Base-by-base conservation (phyloP, 2,888 invertebrate genomes). In the Griposia aprilina region DNA sequence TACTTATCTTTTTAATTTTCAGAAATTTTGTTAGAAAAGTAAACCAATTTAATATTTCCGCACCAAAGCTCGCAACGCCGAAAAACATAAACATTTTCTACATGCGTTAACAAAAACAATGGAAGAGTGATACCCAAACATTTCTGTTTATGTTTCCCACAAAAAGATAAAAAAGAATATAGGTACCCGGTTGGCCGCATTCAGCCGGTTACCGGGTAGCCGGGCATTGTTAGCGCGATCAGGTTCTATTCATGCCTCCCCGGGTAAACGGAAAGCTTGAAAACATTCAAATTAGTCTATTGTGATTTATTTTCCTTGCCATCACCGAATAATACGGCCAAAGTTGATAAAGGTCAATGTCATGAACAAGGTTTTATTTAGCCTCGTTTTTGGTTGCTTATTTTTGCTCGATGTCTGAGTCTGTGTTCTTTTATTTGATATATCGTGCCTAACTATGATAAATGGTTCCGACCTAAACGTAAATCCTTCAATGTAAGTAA, bases 281-380 rank as follows among this genome's bases (percentile, higher is more conserved):
- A 94, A 95, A 95, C 94, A 95, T 95, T 94, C 93, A 95, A 96
- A 96, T 96, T 95, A 94, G 93, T 93, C 93, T 91, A 94, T 94
- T 95, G 94, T 95, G 93, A 92, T 93, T 93, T 93, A 92, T 94
- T 94, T 94, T 94, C 94, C 92, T 93, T 93, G 90, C 91, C 88
- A 88, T 87, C 89, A 90, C 89, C 90, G 91, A 91, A 92, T 91
- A 92, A 92, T 91, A 91, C 90, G 90, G 84, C 84, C 85, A 87
- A 87, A 90, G 89, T 89, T 90, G 89, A 90, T 87, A 85, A 90
- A 92, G 93, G 92, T 92, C 92, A 93, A 91, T 92, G 91, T 92
- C 91, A 90, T 69, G 69, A 81, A 77, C 85, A 72, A 68, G 80
- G 72, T 69, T 80, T 76, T 41, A 62, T 80, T 76, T 41, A 62